A percentile compares a stretch with the other conserved stretches of the same genome.
phyloP scores from a whole-genome alignment of 1,140 invertebrate species.

The Drosophila bipectinata region DNA sequence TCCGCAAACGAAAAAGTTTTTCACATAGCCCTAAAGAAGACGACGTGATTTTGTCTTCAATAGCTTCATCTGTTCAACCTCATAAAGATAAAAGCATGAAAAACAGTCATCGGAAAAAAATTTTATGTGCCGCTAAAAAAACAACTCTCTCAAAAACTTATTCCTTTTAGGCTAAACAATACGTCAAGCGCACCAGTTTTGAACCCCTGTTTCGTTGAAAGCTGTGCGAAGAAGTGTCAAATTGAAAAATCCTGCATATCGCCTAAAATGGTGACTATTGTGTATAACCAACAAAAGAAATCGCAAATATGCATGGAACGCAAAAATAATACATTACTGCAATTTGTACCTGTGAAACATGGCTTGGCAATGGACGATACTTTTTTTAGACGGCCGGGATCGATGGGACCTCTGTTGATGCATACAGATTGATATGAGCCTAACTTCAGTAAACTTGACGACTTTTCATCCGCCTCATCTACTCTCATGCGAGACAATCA shows the following conservation, averaged over 20 bases:
- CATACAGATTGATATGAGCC: background rate
- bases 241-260: no score
- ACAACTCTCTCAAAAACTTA: background rate
- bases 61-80: background rate
- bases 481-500: slow-evolving; percentile 43
- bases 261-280: no score
- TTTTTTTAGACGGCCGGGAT: slow-evolving; percentile 6
- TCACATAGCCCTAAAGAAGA: no score
- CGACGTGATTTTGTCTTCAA: no score
- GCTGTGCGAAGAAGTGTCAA: no score
- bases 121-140: background rate
- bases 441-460: background rate
- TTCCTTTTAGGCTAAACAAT: background rate
- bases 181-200: background rate
- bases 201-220: no score
- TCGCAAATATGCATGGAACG: no score
- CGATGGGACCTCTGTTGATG: slow-evolving; percentile 51
- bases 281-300: no score
- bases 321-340: no score
- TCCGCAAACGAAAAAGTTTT: background rate
- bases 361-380: no score
- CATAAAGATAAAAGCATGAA: background rate
- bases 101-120: background rate
- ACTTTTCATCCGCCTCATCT: slow-evolving; percentile 27
- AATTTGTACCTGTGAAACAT: background rate